Evolutionary conservation across 1,140 invertebrate species (phyloP), one percentile per base, ranked within the genome.

Genomic region (Formica selysi): DNA sequence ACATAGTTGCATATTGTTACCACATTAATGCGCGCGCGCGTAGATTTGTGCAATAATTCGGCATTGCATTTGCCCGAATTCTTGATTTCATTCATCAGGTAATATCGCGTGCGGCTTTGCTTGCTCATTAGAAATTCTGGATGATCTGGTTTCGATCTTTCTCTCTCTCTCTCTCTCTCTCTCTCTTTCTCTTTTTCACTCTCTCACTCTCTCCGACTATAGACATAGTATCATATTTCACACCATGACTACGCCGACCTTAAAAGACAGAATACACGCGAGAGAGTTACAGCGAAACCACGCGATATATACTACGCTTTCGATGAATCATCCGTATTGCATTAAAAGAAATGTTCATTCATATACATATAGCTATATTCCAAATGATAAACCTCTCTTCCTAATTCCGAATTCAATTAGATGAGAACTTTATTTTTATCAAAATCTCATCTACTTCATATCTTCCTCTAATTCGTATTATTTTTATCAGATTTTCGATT

Each of bases 11-110:
- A 61, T 61, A 36, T 83, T 68, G 38, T 61, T 83, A 48, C 26
- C 8, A 36, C 19, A 36, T n/a, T 16, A 26, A 73, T 13, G 22
- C 22, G 22, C 22, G 22, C 22, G 22, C 22, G 22, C 22, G 22
- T 68, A 2, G 11, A 70, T 32, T 51, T 51, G 29, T 7, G 22
- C 11, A 44, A 6, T 26, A 38, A 13, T 61, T 26, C 36, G 19
- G 26, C 38, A n/a, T 59, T 38, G 13, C 41, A 29, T 81, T 61
- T 19, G 68, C 38, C n/a, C 38, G 19, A 68, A 81, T 83, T 83
- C 68, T 83, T 83, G 79, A 83, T 83, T 83, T 83, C 68, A 83
- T 83, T 83, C 79, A 83, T 83, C 26, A 85, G 83, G 16, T 48
- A 48, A 61, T 64, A 48, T 85, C 51, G 64, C 83, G 48, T 79